Evolutionary conservation across 2,113 vertebrate species (phyloP), one percentile per base, ranked within the genome.

Genomic region (Dendropsophus ebraccatus): DNA sequence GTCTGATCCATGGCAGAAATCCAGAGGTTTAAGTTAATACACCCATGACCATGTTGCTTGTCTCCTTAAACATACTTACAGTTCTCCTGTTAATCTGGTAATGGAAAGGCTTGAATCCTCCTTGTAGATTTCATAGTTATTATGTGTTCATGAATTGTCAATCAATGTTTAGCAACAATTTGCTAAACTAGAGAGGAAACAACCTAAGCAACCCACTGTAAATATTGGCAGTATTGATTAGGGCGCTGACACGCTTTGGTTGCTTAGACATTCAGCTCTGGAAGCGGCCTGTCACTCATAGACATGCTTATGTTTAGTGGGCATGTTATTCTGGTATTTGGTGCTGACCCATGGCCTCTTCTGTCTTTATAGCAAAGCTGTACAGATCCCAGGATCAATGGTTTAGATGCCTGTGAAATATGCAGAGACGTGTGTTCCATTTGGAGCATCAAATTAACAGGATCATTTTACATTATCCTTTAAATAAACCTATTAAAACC

Each of bases 131-230:
- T 25, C 12, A 4, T 28, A 21, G 21, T 56, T 56, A 25, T 28
- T 28, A 12, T 28, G 11, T 13, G 1, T 25, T 62, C 65, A 69
- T 69, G 21, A 35, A 69, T 19, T 69, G 65, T 35, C 65, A 69
- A 69, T 69, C 65, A 69, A 69, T 69, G 30, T 35, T 69, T 69
- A 35, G 65, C 30, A 69, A 32, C 65, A 69, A 32, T 67, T 32
- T 32, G 28, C 16, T n/a, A 30, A 67, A 35, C 30, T 35, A 35
- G 65, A 69, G 65, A 6, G 65, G 28, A 69, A 69, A 35, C 14
- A 35, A 67, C 62, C 16, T 69, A 69, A 69, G 30, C 30, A 69
- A 62, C 19, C 30, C 65, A 69, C 35, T 35, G 16, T 69, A 69
- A 69, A 35, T 69, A 69, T 69, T 69, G 30, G 65, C 65, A 35